Conservation (phyloP, 2,888 invertebrate genomes). For the Cataglyphis rosenhaueri region DNA sequence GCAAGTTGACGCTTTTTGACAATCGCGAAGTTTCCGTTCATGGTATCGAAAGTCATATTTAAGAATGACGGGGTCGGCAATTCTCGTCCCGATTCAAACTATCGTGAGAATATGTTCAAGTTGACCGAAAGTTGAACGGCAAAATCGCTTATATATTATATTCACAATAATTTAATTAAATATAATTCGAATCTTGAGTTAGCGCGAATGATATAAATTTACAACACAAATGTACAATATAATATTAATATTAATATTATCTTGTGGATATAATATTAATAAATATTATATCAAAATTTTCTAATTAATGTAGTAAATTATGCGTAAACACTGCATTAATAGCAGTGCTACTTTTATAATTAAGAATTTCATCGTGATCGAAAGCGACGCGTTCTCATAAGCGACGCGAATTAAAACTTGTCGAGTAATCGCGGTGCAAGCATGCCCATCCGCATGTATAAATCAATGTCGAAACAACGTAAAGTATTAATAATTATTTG, state of each 20-base stretch:
- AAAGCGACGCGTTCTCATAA: constrained; percentile 11
- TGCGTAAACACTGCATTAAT: neutral
- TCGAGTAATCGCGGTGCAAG: constrained; percentile 27
- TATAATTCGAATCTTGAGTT: neutral
- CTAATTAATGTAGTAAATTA: neutral
- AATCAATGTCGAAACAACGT: constrained; percentile 38
- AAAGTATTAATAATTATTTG: constrained; percentile 53
- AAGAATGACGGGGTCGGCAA: neutral
- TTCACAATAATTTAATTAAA: neutral
- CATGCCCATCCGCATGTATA: constrained; percentile 31
- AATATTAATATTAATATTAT: neutral
- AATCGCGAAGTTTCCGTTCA: neutral
- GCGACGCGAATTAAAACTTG: constrained; percentile 40
- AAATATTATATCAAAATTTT: neutral
- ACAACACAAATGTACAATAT: neutral
- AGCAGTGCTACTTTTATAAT: neutral
- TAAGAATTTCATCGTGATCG: constrained; percentile 23
- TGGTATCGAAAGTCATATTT: neutral
- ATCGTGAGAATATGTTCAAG: neutral
- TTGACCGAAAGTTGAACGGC: neutral
- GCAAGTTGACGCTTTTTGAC: neutral
- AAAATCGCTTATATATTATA: neutral
- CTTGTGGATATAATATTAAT: neutral
- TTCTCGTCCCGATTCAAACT: neutral
- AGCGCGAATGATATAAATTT: neutral